These are phyloP conservation scores for Centroberyx gerrardi DNA, from an alignment of 2,797 vertebrate species.

Conservation along the genomic window DNA sequence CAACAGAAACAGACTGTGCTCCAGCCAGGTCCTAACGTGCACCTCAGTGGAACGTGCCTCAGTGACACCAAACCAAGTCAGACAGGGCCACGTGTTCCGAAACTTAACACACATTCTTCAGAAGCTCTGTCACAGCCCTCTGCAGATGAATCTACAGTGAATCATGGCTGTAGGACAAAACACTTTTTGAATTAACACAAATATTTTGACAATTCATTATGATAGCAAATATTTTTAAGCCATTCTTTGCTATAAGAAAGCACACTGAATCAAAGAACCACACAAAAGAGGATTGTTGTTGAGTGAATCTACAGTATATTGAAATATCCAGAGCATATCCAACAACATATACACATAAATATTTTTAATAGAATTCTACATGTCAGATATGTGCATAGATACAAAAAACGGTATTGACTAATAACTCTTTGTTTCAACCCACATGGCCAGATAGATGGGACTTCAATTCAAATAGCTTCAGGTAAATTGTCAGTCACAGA, in stretches of 20 bases:
- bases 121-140: conserved; percentile 65
- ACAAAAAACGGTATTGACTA: no score
- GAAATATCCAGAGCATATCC: neutral
- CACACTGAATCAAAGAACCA: neutral
- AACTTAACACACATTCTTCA: conserved; percentile 72
- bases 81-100: conserved; percentile 76
- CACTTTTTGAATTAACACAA: conserved; percentile 26
- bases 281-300: neutral
- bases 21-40: conserved; percentile 70
- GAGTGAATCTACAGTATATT: conserved; percentile 8
- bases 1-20: conserved; percentile 84
- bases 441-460: no score
- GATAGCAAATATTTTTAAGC: conserved; percentile 10
- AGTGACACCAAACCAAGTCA: conserved; percentile 73
- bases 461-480: no score
- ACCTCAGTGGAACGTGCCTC: conserved; percentile 72
- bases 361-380: no score
- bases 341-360: neutral
- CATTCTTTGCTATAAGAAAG: neutral
- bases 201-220: conserved; percentile 12
- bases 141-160: conserved; percentile 49
- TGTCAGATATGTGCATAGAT: no score
- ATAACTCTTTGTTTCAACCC: no score
- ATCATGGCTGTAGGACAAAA: conserved; percentile 36
- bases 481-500: no score